Evolutionary conservation across 1,140 invertebrate genomes (phyloP), one percentile per base, ranked within the genome.

Genomic region (Bombus waltoni): DNA sequence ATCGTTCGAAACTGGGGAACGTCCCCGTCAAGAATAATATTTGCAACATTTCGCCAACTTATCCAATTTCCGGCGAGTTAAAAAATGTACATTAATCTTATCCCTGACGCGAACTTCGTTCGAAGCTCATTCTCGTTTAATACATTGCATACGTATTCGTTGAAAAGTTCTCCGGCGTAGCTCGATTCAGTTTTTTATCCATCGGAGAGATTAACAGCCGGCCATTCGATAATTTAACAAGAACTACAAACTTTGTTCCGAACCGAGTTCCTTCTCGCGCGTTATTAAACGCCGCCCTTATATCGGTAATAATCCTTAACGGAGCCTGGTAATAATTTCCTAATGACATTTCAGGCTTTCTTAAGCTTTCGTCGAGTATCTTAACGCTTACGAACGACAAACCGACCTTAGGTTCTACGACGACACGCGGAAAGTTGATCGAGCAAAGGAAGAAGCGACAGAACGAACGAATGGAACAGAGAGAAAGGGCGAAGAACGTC

Each of bases 51-150:
- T 38, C 82, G 15, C 35, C 25, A 84, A 84, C 74, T 84, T 78
- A 78, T 84, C 82, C 74, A 84, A 84, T 84, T 84, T 84, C 75
- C 82, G 38, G 13, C 4, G 32, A 42, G 38, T 70, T 78, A 71
- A 78, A 83, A 84, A 84, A 77, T 78, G 47, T 59, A 44, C 75
- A 84, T 84, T 84, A 84, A 84, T 84, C 82, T 84, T 70, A 59
- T 42, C 35, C 47, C 25, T 70, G 73, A 70, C 74, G 32, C 62
- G 28, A 71, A 84, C 47, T 84, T 71, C 28, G 74, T 28, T n/a
- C 35, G 35, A 44, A 71, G 22, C 53, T 44, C 75, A 57, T 44
- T 78, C 74, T 40, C 65, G 57, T 78, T 84, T 71, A 78, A 83
- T 77, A 47, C 32, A 44, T 77, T 70, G 70, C 44, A 53, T 70